phyloP scores from a whole-genome alignment of 2,888 invertebrate species.

The Drosophila ezoana region DNA sequence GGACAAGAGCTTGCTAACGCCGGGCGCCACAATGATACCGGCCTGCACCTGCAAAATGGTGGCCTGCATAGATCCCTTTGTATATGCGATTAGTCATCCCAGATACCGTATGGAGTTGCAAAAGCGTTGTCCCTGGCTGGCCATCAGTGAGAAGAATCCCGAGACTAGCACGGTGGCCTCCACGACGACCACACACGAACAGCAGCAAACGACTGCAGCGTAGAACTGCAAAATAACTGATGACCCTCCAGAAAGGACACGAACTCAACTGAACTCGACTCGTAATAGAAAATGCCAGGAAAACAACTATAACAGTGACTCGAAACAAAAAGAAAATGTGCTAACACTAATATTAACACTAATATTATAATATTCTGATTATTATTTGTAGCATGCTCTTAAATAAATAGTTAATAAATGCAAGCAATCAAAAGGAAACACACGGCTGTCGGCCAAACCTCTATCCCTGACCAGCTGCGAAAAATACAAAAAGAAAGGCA shows the following conservation, averaged over 20 bases:
- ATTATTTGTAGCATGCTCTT: constrained; percentile 51
- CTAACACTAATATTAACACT: constrained; percentile 4
- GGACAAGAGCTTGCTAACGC: constrained; percentile 89
- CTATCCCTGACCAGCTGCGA: too few relatives aligned
- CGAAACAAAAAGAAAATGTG: background rate
- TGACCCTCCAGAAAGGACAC: background rate
- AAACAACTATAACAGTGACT: constrained; percentile 40
- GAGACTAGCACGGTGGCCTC: constrained; percentile 87
- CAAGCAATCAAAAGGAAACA: constrained; percentile 40
- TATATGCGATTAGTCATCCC: constrained; percentile 96
- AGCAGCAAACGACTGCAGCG: constrained; percentile 82
- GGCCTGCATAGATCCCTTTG: constrained; percentile 96
- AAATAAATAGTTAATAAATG: constrained; percentile 62
- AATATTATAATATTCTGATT: constrained; percentile 19
- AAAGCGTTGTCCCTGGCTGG: constrained; percentile 91
- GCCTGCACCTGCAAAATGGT: constrained; percentile 94
- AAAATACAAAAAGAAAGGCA: too few relatives aligned
- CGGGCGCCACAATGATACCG: constrained; percentile 92
- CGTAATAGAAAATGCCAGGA: constrained; percentile 56
- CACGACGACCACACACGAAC: constrained; percentile 74
- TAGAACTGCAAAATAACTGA: constrained; percentile 43
- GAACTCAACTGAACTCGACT: constrained; percentile 15
- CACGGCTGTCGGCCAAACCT: constrained; percentile 10
- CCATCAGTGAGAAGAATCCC: constrained; percentile 87
- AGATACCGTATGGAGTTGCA: constrained; percentile 93